These are phyloP conservation scores for Leptinotarsa defecta DNA, from an alignment of 1,140 invertebrate genomes.

Conservation along the genomic window DNA sequence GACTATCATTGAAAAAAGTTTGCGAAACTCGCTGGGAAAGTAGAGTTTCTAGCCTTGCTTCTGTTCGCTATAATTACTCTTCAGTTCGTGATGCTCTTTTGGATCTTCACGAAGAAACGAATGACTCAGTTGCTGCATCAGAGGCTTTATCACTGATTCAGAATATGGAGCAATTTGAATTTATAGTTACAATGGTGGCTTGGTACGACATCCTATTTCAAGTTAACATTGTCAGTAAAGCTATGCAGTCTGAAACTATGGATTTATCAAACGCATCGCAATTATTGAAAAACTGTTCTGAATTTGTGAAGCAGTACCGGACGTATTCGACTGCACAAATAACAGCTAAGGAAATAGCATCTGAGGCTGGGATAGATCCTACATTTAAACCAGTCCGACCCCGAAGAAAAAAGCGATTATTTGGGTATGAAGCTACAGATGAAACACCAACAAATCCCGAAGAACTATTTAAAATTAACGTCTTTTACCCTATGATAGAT, in stretches of 20 bases:
- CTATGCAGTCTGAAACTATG: conserved; percentile 5
- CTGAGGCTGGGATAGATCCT: conserved; percentile 1
- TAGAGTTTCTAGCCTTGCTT: conserved; percentile 5
- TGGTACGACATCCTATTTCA: conserved; percentile 5
- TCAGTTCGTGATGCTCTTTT: conserved; percentile 3
- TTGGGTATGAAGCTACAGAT: conserved; percentile 4
- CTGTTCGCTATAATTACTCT: conserved; percentile 1
- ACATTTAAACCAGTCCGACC: neutral
- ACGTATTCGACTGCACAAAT: neutral
- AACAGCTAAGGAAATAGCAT: conserved; percentile 5
- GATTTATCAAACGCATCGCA: neutral
- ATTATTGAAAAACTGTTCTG: conserved; percentile 5
- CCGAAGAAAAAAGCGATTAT: conserved; percentile 8
- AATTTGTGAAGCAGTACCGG: conserved; percentile 8
- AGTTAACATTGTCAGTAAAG: conserved; percentile 5
- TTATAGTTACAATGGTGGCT: neutral
- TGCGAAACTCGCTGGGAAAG: conserved; percentile 6
- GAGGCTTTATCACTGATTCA: conserved; percentile 8
- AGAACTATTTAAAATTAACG: neutral
- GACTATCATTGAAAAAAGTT: conserved; percentile 8
- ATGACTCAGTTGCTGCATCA: conserved; percentile 5
- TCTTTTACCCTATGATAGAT: conserved; percentile 5
- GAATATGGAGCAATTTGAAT: conserved; percentile 5
- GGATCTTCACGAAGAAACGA: conserved; percentile 5
- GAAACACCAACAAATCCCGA: conserved; percentile 1